These are phyloP conservation scores for Saccostrea glomerata DNA, from an alignment of 1,140 invertebrate species.

Conservation along the genomic window DNA sequence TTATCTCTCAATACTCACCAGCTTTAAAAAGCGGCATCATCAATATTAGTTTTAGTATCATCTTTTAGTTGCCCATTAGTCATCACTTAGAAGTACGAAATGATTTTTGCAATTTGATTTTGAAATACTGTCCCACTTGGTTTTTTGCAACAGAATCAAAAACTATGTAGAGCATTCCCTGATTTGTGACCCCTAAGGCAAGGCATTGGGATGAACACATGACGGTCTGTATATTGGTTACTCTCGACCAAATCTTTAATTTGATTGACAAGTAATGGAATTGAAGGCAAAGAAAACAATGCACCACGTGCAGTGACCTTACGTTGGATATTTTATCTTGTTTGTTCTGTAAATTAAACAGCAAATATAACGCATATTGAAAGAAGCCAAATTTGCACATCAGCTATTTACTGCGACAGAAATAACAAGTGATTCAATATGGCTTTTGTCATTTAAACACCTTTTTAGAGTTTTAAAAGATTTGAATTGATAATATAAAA, in stretches of 20 bases:
- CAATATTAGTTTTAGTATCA: background rate
- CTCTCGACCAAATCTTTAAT: background rate
- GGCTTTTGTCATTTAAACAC: background rate
- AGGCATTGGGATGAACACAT: background rate
- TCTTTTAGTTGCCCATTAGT: background rate
- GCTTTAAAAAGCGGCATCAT: background rate
- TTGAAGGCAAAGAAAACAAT: background rate
- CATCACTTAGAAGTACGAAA: background rate
- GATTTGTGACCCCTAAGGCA: background rate
- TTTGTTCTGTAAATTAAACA: slow-evolving; percentile 11
- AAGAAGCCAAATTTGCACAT: background rate
- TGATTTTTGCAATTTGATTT: background rate
- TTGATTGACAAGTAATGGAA: slow-evolving; percentile 31
- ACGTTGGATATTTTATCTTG: background rate
- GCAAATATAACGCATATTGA: slow-evolving; percentile 20
- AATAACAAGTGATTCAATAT: background rate
- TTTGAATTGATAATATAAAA: background rate
- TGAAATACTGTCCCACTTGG: background rate
- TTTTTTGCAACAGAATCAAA: background rate
- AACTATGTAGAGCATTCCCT: background rate
- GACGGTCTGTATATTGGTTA: background rate
- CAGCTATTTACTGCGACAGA: background rate
- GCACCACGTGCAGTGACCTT: slow-evolving; percentile 15
- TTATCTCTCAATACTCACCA: background rate
- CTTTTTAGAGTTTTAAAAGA: background rate